Base-by-base conservation (phyloP, 2,888 invertebrate species). In the Aromia moschata region DNA sequence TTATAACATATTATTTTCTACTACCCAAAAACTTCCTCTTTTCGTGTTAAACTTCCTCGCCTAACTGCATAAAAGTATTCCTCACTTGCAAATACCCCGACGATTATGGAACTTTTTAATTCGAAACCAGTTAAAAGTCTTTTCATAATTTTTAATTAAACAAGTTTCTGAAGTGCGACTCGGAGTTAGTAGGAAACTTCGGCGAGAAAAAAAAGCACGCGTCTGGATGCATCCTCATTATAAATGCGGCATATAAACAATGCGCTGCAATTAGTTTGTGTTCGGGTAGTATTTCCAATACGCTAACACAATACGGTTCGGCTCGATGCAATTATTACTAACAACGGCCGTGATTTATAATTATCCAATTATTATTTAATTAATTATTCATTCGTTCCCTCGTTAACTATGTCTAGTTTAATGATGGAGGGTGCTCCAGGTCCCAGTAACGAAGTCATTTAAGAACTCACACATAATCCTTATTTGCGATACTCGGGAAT, bases 301-400 rank as follows among this genome's bases (percentile, higher is more conserved):
- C 38, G 15, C 49, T 14, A 36, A 49, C 31, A 45, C 45, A 45
- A 45, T 45, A 45, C 14, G 45, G 45, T 33, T 30, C 5, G 12
- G 10, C 18, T 43, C 31, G 14, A 43, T 33, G 43, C 43, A 14
- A 16, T 17, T n/a, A n/a, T n/a, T 43, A 36, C 31, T 30, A 49
- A 51, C 56, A 36, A 36, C 20, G 18, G 47, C 18, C 16, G 14
- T 40, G 53, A 60, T 60, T 56, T 52, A 53, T 53, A 60, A 60
- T 56, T 60, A 53, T 49, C 53, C 49, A 53, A 60, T 60, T 46
- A 60, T 52, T 52, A 47, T 53, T 45, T 37, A 45, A 40, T 56
- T 47, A 45, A 59, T 45, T 51, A 51, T 60, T 36, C 56, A 49
- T 51, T 56, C 36, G 47, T 17, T 52, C 14, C 51, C 37, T 46